These are phyloP conservation scores for Boleophthalmus pectinirostris DNA, from an alignment of 2,113 vertebrate genomes.

Conservation along the genomic window DNA sequence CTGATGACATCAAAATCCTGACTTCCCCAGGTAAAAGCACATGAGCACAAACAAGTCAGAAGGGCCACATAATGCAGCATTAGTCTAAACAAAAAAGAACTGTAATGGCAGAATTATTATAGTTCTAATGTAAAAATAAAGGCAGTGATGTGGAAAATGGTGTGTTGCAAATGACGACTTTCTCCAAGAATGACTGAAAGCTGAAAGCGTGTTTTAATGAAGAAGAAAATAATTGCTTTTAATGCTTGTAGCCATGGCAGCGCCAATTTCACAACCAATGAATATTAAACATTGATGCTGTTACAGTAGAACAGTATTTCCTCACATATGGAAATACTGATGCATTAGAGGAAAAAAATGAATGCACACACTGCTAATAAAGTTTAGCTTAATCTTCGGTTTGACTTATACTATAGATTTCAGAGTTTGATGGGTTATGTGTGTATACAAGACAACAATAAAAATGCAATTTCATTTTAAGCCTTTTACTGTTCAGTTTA, in stretches of 20 bases:
- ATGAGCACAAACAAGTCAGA: no score
- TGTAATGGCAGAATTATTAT: neutral
- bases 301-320: neutral
- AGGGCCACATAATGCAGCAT: no score
- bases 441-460: no score
- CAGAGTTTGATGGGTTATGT: neutral
- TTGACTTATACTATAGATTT: neutral
- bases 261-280: neutral
- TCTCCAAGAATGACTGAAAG: constrained; percentile 18
- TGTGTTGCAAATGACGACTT: constrained; percentile 33
- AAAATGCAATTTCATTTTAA: constrained; percentile 9
- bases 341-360: no score
- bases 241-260: constrained; percentile 13
- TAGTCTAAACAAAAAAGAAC: neutral
- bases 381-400: neutral
- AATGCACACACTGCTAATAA: neutral
- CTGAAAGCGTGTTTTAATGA: constrained; percentile 23
- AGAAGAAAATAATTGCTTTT: constrained; percentile 21
- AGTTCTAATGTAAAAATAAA: no score
- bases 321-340: neutral
- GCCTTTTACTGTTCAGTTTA: constrained; percentile 4
- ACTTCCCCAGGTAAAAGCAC: no score
- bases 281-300: neutral
- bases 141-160: neutral
- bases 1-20: no score